Evolutionary conservation across 1,140 invertebrate species (phyloP).

Genomic region (Drusus annulatus): DNA sequence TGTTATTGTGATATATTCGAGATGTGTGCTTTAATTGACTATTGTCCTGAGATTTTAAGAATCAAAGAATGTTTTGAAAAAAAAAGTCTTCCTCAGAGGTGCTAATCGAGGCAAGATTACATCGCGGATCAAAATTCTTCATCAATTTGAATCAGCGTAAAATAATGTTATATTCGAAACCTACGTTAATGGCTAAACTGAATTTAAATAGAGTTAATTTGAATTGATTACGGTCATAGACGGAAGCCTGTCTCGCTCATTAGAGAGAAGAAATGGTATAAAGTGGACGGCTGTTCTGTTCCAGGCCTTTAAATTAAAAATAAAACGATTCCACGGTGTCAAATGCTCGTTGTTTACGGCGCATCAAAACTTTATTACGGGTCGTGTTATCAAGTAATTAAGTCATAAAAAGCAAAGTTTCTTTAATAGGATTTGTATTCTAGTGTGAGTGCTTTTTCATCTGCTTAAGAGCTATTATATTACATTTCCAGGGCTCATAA

Average conservation of each 20-base stretch:
- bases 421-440: constrained; percentile 47
- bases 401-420: constrained; percentile 54
- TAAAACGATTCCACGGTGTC: constrained; percentile 43
- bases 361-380: constrained; percentile 47
- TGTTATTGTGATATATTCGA: no score
- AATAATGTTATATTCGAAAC: constrained; percentile 45
- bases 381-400: constrained; percentile 55
- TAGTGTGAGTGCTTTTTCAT: constrained; percentile 26
- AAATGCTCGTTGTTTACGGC: constrained; percentile 49
- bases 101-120: constrained; percentile 50
- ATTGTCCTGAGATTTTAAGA: no score
- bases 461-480: constrained; percentile 14
- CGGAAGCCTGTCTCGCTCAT: constrained; percentile 48
- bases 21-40: no score
- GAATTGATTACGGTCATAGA: constrained; percentile 52
- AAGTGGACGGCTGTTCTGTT: not conserved
- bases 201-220: constrained; percentile 55
- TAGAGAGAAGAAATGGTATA: constrained; percentile 27
- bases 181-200: constrained; percentile 51
- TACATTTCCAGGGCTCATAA: not conserved
- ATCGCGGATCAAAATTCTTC: constrained; percentile 50
- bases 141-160: constrained; percentile 32
- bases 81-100: not conserved
- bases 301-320: constrained; percentile 28
- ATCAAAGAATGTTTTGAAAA: no score